Evolutionary conservation across 2,888 invertebrate genomes (phyloP), one percentile per base, ranked within the genome.

Genomic region (Mesorhabditis sp.): DNA sequence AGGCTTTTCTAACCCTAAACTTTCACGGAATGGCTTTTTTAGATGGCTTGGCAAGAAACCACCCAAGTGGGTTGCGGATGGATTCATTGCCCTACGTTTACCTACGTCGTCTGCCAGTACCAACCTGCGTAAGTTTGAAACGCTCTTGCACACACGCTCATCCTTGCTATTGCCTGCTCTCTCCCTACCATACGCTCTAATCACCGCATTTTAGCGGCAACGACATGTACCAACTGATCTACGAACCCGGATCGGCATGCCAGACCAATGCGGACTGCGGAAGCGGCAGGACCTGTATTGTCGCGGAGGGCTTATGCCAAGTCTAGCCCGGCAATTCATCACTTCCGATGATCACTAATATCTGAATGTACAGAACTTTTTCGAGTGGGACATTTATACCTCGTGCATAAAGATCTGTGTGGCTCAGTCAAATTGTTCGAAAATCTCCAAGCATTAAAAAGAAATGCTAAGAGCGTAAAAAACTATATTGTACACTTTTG

Each of bases 101-200:
- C 58, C n/a, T 50, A 50, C n/a, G 58, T 50, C 58, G 58, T 50
- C n/a, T 50, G 58, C n/a, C 58, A 50, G n/a, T 50, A 50, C 58
- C 1, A 50, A 13, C 58, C 58, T 13, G 58, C 58, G 58, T 50
- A 10, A 50, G 58, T 50, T 50, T 50, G 7, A 13, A 50, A 50
- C 1, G n/a, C 7, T 28, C 28, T 28, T 28, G 28, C 28, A 28
- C 28, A 28, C 28, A 28, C 28, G 28, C 28, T 28, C 7, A 50
- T 13, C n/a, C 58, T 50, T 10, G 7, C 58, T 50, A 50, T 50
- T 50, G 58, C 7, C 1, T 50, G 28, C 28, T 28, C 28, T 28
- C 28, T 28, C 28, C 28, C 28, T 28, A 28, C 28, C 28, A 28
- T 28, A 28, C 28, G 28, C 28, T 28, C 28, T 28, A 28, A 50